Evolutionary conservation across 2,888 invertebrate species (phyloP).

Genomic region (Dione vanillae): DNA sequence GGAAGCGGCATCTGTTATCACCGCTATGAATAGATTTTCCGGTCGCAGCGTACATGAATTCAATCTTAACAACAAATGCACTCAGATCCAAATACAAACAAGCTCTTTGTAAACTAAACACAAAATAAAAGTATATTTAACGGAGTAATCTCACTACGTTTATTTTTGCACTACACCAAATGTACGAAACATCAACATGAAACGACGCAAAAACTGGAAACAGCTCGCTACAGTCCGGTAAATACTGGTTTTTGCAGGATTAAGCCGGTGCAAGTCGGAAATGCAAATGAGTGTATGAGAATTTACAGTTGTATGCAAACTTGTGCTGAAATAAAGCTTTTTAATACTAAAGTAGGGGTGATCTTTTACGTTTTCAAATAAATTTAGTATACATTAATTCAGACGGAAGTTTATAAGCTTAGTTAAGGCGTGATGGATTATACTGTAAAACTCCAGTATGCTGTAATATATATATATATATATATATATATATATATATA

Average conservation of each 20-base stretch:
- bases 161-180: slow-evolving; percentile 46
- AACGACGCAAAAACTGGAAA: slow-evolving; percentile 54
- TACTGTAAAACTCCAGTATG: not conserved
- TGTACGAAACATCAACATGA: slow-evolving; percentile 50
- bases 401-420: not conserved
- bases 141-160: slow-evolving; percentile 44
- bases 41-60: slow-evolving; percentile 2
- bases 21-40: not conserved
- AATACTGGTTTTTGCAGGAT: slow-evolving; percentile 73
- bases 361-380: slow-evolving; percentile 34
- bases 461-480: too few species aligned
- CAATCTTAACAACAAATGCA: slow-evolving; percentile 9
- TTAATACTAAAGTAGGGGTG: slow-evolving; percentile 39
- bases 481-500: too few species aligned
- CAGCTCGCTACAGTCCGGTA: slow-evolving; percentile 60
- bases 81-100: not conserved
- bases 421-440: not conserved
- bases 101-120: slow-evolving; percentile 25
- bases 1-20: not conserved
- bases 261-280: slow-evolving; percentile 61
- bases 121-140: slow-evolving; percentile 39
- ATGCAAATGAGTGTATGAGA: slow-evolving; percentile 69
- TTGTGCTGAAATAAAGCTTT: slow-evolving; percentile 41
- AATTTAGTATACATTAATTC: slow-evolving; percentile 15
- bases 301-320: slow-evolving; percentile 63